Evolutionary conservation across 2,888 invertebrate species (phyloP).

Genomic region (Zygaena filipendulae): DNA sequence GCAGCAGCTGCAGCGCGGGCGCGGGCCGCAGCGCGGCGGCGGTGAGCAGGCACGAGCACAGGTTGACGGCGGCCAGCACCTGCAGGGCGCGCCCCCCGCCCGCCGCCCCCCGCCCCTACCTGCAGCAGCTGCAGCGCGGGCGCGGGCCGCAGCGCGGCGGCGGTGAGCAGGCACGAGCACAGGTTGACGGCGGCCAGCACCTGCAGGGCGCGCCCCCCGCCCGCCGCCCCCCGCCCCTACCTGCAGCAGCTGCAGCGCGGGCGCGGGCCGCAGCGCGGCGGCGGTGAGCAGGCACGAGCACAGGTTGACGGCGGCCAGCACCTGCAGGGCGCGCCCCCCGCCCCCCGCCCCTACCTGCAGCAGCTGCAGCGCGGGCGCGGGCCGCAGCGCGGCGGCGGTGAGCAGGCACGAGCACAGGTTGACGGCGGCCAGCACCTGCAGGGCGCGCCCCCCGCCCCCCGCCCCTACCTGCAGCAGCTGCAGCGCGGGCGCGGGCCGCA

Average conservation of each 20-base stretch:
- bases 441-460: constrained; percentile 79
- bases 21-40: constrained; percentile 87
- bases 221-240: no score
- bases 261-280: constrained; percentile 29
- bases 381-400: constrained; percentile 87
- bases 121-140: constrained; percentile 44
- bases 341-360: no score
- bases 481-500: constrained; percentile 65
- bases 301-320: constrained; percentile 87
- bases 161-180: constrained; percentile 90
- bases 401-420: constrained; percentile 98
- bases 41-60: constrained; percentile 91
- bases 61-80: constrained; percentile 97
- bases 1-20: constrained; percentile 62
- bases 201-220: constrained; percentile 81
- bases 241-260: constrained; percentile 44
- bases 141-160: constrained; percentile 29
- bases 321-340: constrained; percentile 43
- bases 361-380: constrained; percentile 63
- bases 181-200: constrained; percentile 87
- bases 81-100: constrained; percentile 60
- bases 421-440: constrained; percentile 91
- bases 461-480: constrained; percentile 35
- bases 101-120: no score
- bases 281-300: constrained; percentile 90